Percentiles rank a stretch among this genome's conserved stretches.
Evolutionary conservation across 2,113 vertebrate genomes (phyloP).

Genomic region (Myiagra hebetior): DNA sequence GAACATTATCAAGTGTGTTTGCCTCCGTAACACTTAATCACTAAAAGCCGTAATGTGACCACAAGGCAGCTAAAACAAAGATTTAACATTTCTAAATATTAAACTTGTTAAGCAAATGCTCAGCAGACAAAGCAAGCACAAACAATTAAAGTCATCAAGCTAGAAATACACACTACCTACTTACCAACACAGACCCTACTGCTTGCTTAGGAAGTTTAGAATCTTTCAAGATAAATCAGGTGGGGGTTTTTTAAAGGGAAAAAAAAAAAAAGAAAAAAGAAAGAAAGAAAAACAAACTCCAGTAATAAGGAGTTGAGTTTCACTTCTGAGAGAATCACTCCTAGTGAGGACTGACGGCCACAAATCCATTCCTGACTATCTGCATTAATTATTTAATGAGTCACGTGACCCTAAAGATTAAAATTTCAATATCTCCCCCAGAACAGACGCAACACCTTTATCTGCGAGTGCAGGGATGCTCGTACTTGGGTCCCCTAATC

Average conservation of each 20-base stretch:
- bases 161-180: slow-evolving; percentile 64
- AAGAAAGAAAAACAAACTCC: slow-evolving; percentile 51
- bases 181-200: slow-evolving; percentile 56
- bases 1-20: slow-evolving; percentile 74
- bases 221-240: slow-evolving; percentile 69
- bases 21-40: slow-evolving; percentile 71
- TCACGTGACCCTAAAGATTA: slow-evolving; percentile 88
- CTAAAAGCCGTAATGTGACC: slow-evolving; percentile 67
- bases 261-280: background rate
- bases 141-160: slow-evolving; percentile 67
- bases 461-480: slow-evolving; percentile 43
- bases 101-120: slow-evolving; percentile 52
- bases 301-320: slow-evolving; percentile 79
- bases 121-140: slow-evolving; percentile 64
- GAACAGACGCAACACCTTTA: slow-evolving; percentile 75
- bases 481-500: slow-evolving; percentile 18
- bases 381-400: slow-evolving; percentile 94
- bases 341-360: slow-evolving; percentile 85
- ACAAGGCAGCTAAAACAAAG: slow-evolving; percentile 60
- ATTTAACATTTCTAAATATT: slow-evolving; percentile 72
- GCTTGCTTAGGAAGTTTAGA: slow-evolving; percentile 71
- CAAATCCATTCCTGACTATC: slow-evolving; percentile 88
- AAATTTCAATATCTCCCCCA: slow-evolving; percentile 84
- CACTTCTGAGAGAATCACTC: slow-evolving; percentile 83
- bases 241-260: background rate